Conservation (phyloP, 2,113 vertebrate genomes). For the Mus pahari region DNA sequence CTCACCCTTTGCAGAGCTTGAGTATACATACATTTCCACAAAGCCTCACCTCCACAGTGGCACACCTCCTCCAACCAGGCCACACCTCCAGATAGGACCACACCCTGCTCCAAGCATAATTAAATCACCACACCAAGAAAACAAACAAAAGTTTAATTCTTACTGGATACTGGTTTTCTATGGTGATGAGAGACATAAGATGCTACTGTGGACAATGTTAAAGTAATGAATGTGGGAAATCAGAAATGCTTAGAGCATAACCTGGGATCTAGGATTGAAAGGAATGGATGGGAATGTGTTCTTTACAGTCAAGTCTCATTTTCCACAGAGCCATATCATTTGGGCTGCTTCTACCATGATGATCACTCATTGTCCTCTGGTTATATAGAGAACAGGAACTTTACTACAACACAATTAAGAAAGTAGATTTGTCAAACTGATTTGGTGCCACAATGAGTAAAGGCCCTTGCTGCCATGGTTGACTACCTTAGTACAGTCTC, state of each 20-base stretch:
- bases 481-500: neutral
- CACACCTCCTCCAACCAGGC: too few relatives aligned
- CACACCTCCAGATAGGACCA: too few relatives aligned
- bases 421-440: slow-evolving; percentile 27
- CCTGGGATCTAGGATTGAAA: neutral
- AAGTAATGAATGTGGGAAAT: too few relatives aligned
- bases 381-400: slow-evolving; percentile 23
- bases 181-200: neutral
- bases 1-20: too few relatives aligned
- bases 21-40: too few relatives aligned
- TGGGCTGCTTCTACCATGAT: neutral
- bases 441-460: neutral
- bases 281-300: neutral
- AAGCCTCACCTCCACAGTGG: too few relatives aligned
- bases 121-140: too few relatives aligned
- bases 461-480: neutral
- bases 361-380: neutral
- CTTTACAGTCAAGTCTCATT: neutral
- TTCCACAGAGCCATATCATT: neutral
- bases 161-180: neutral
- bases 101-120: too few relatives aligned
- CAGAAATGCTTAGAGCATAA: too few relatives aligned
- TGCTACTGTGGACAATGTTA: too few relatives aligned
- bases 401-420: slow-evolving; percentile 51
- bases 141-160: neutral